Evolutionary conservation across 2,888 invertebrate species (phyloP).

Genomic region (Pseudoips prasinana): DNA sequence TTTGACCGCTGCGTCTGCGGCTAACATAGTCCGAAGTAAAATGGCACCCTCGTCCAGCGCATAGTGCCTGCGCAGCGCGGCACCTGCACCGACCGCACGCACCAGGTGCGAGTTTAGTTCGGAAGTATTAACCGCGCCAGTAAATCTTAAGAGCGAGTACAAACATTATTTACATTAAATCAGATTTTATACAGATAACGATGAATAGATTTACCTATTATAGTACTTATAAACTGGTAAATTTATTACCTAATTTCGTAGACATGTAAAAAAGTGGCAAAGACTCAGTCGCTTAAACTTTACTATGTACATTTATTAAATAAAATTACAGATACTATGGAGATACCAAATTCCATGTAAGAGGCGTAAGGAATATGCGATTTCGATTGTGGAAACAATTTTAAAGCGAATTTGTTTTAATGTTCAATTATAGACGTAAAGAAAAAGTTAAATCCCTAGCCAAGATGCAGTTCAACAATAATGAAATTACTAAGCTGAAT

Average conservation of each 20-base stretch:
- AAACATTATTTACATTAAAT: constrained; percentile 68
- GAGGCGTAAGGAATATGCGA: constrained; percentile 13
- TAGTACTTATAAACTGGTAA: constrained; percentile 36
- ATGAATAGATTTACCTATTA: constrained; percentile 47
- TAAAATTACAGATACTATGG: constrained; percentile 18
- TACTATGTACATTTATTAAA: constrained; percentile 65
- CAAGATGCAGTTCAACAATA: constrained; percentile 19
- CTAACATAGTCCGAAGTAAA: too few relatives aligned
- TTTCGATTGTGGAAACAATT: background rate
- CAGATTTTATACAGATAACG: constrained; percentile 54
- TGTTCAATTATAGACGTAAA: background rate
- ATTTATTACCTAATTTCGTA: constrained; percentile 57
- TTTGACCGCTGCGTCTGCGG: background rate
- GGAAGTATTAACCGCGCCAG: too few relatives aligned
- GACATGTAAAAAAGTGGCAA: constrained; percentile 80
- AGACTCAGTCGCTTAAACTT: constrained; percentile 72
- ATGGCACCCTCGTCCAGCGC: too few relatives aligned
- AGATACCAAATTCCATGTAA: background rate
- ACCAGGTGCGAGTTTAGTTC: constrained; percentile 5
- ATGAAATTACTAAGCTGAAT: constrained; percentile 9
- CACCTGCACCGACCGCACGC: background rate
- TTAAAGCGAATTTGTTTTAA: too few relatives aligned
- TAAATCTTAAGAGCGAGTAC: constrained; percentile 57
- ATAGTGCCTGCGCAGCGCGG: too few relatives aligned
- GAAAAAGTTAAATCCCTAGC: constrained; percentile 18